Conservation (phyloP, 2,888 invertebrate species). For the Pedicia rivosa region DNA sequence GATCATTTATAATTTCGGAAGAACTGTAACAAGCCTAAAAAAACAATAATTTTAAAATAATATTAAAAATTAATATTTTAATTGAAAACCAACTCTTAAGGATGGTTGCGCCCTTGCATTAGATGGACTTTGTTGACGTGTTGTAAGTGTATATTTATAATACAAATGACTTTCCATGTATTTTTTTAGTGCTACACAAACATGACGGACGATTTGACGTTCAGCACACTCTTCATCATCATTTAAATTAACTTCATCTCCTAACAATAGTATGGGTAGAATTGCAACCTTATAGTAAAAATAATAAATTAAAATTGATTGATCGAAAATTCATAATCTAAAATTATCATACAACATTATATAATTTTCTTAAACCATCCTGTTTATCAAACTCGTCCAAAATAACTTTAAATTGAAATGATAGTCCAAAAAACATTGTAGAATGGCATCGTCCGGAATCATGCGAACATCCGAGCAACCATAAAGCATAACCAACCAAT, state of each 20-base stretch:
- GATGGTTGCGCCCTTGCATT: slow-evolving; percentile 29
- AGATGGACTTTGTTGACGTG: slow-evolving; percentile 36
- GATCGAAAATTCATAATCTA: slow-evolving; percentile 1
- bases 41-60: neutral
- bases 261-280: slow-evolving; percentile 63
- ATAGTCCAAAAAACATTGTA: slow-evolving; percentile 93
- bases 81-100: slow-evolving; percentile 25
- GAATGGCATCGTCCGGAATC: slow-evolving; percentile 97
- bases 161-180: slow-evolving; percentile 86
- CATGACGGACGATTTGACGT: slow-evolving; percentile 79
- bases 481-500: slow-evolving; percentile 77
- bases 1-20: slow-evolving; percentile 71
- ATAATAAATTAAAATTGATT: slow-evolving; percentile 1
- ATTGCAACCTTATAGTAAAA: slow-evolving; percentile 49
- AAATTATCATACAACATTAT: slow-evolving; percentile 53
- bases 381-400: slow-evolving; percentile 83
- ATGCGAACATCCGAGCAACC: slow-evolving; percentile 91
- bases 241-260: slow-evolving; percentile 46
- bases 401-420: slow-evolving; percentile 85
- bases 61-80: neutral
- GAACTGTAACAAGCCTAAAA: slow-evolving; percentile 43
- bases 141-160: slow-evolving; percentile 55
- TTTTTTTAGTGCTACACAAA: slow-evolving; percentile 73
- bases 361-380: slow-evolving; percentile 84
- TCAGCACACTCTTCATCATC: slow-evolving; percentile 87